A percentile compares a stretch with the other conserved stretches of the same genome.
Evolutionary conservation across 2,797 vertebrate species (phyloP).

Genomic region (Macropodus opercularis): DNA sequence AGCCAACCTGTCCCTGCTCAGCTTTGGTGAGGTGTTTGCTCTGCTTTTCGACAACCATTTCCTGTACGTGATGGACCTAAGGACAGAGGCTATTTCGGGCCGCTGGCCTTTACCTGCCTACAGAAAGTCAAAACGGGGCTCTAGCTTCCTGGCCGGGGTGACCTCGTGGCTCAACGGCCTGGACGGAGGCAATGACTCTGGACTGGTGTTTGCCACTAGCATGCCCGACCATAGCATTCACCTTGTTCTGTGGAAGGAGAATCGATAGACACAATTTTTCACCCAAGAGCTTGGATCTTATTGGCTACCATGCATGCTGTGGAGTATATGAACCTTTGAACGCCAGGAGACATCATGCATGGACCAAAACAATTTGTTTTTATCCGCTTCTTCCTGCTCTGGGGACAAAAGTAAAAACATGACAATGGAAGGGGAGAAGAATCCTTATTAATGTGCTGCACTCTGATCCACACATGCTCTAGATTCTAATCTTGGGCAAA

Average conservation of each 20-base stretch:
- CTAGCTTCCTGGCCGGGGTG: constrained; percentile 96
- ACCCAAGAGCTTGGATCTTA: constrained; percentile 30
- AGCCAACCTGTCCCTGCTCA: constrained; percentile 92
- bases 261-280: constrained; percentile 79
- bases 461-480: not conserved
- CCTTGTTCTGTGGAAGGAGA: constrained; percentile 97
- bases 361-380: constrained; percentile 88
- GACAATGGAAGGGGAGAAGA: constrained; percentile 8
- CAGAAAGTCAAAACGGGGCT: constrained; percentile 97
- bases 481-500: constrained; percentile 11
- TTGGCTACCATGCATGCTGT: constrained; percentile 63
- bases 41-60: constrained; percentile 96
- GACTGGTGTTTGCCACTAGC: constrained; percentile 98
- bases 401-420: constrained; percentile 16
- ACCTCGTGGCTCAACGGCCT: constrained; percentile 95
- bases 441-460: constrained; percentile 9
- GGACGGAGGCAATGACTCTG: constrained; percentile 92
- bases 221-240: constrained; percentile 99
- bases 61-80: constrained; percentile 97
- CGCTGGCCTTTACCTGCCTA: constrained; percentile 98
- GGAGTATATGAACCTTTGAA: constrained; percentile 54
- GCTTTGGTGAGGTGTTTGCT: constrained; percentile 94
- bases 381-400: constrained; percentile 53
- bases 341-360: constrained; percentile 84
- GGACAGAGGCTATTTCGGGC: constrained; percentile 93